Percentiles rank a stretch among this genome's conserved stretches.
These are phyloP conservation scores for Geotrupes spiniger DNA, from an alignment of 2,888 invertebrate genomes.

Conservation along the genomic window DNA sequence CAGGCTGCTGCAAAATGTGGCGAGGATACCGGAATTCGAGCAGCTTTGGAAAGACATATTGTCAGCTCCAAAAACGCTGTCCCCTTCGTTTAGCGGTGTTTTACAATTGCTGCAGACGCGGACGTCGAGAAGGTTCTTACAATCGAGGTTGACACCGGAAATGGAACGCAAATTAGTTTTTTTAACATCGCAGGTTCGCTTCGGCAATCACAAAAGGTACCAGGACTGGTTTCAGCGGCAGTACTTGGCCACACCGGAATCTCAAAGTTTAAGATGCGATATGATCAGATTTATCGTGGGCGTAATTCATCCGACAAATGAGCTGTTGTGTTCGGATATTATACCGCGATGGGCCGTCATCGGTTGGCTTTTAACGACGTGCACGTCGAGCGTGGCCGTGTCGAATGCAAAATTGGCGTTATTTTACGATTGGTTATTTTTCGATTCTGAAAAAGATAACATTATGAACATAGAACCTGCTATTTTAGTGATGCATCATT, in stretches of 20 bases:
- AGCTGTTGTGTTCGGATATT: conserved; percentile 88
- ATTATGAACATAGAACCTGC: conserved; percentile 97
- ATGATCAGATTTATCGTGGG: conserved; percentile 92
- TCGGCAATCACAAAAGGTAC: conserved; percentile 86
- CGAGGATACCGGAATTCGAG: conserved; percentile 84
- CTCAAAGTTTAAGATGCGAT: conserved; percentile 86
- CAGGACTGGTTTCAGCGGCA: conserved; percentile 94
- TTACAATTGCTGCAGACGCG: conserved; percentile 76
- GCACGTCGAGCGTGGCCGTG: conserved; percentile 84
- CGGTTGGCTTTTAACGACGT: conserved; percentile 89
- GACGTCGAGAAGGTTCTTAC: conserved; percentile 83
- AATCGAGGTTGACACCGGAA: conserved; percentile 83
- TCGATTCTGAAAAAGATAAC: conserved; percentile 86
- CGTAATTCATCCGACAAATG: conserved; percentile 91
- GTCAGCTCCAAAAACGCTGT: conserved; percentile 70
- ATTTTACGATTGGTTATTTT: conserved; percentile 93
- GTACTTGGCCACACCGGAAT: conserved; percentile 88
- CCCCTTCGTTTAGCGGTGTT: conserved; percentile 76
- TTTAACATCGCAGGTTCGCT: conserved; percentile 79
- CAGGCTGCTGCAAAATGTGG: conserved; percentile 83
- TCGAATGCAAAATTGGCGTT: conserved; percentile 88
- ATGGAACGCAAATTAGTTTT: conserved; percentile 91
- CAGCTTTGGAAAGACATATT: conserved; percentile 85
- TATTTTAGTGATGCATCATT: conserved; percentile 91
- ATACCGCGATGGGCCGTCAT: conserved; percentile 95